Percentiles rank a stretch among this genome's conserved stretches.
Conservation (phyloP, 2,888 invertebrate species). For the Diarsia brunnea region DNA sequence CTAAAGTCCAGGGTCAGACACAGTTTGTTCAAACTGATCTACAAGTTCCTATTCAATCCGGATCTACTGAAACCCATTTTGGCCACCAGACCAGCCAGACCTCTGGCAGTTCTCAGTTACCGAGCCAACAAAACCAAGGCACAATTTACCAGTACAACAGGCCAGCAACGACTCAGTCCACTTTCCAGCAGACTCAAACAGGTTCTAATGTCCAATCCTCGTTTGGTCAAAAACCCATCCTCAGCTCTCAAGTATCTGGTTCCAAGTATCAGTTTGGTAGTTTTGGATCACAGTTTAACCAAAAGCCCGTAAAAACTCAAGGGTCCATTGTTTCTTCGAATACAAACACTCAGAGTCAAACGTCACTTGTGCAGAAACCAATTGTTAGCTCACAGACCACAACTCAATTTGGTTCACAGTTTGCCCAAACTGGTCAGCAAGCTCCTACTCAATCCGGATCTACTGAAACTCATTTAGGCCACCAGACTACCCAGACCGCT, state of each 20-base stretch:
- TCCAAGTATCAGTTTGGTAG: no score
- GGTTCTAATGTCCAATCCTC: no score
- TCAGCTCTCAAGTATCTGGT: no score
- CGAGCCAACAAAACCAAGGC: constrained; percentile 66
- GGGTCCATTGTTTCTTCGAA: no score
- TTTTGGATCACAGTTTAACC: no score
- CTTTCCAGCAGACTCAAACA: no score
- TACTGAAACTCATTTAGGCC: background rate
- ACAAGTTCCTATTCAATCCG: constrained; percentile 27
- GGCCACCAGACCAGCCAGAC: constrained; percentile 4
- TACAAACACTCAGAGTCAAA: no score
- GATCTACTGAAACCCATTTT: constrained; percentile 22
- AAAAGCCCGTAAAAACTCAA: no score
- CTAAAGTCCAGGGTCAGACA: constrained; percentile 45
- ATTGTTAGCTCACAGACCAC: no score
- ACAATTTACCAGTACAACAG: constrained; percentile 82
- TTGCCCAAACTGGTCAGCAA: background rate
- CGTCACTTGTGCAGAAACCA: no score
- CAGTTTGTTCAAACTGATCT: constrained; percentile 29
- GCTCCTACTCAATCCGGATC: background rate
- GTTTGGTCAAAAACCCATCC: no score
- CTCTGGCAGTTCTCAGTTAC: constrained; percentile 32
- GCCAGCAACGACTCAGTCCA: constrained; percentile 68
- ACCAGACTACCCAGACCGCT: constrained; percentile 7
- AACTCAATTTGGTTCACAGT: no score